Evolutionary conservation across 2,888 invertebrate genomes (phyloP), one percentile per base, ranked within the genome.

Genomic region (Drosophila antonietae): DNA sequence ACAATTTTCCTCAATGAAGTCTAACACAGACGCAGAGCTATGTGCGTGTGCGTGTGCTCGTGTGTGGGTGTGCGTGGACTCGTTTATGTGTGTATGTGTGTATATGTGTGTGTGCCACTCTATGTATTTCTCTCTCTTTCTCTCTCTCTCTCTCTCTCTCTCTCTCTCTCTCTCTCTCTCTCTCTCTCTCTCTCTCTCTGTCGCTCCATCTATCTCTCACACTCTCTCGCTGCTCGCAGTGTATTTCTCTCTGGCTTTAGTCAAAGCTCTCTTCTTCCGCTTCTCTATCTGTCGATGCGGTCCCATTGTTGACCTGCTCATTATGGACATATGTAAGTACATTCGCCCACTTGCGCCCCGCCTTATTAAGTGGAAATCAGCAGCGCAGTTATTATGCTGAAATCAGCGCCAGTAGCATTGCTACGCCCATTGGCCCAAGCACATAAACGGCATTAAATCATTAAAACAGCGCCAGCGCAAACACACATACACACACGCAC

Each of bases 1-100:
- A 68, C 66, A 81, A 81, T 82, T 91, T 91, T 91, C 79, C 87
- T 91, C 89, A 90, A 90, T 90, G 90, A 91, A 90, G 78, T 78
- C 83, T 56, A 72, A 87, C 73, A 87, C 72, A 77, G 73, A 58
- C 47, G 57, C 59, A 64, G 55, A 44, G n/a, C 43, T 49, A 33
- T n/a, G 15, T 60, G 47, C 49, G 58, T 68, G 62, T 68, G 68
- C 49, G 51, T 64, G 52, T 68, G 66, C 63, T 55, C 3, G 58
- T 37, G 15, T 37, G 37, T 37, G 37, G 2, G 37, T 37, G 37
- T 37, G 39, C 15, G 39, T 39, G 39, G 2, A 8, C 39, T 39
- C 15, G 39, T 5, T 2, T 39, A 15, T 14, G 64, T 53, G 15
- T 49, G 8, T 55, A 53, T 61, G 64, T 53, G 15, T 49, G 8